Base-by-base conservation (phyloP, 2,797 vertebrate genomes). In the Meda fulgida region DNA sequence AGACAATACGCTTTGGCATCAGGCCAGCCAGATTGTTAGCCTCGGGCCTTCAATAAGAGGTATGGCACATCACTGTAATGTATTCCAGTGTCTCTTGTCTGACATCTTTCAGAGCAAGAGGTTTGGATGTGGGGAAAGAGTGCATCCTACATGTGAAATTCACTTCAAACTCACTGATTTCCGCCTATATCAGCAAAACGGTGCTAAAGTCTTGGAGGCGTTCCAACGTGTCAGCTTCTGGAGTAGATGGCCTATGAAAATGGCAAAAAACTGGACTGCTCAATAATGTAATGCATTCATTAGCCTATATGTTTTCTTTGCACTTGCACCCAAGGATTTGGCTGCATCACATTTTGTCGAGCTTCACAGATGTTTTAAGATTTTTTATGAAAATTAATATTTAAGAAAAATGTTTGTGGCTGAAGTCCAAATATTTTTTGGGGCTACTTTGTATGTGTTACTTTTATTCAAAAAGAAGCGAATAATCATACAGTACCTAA, bases 1-100 rank as follows among this genome's bases (percentile, higher is more conserved):
- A 83, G 79, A 83, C 76, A 83, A 83, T 70, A 63, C 0, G 40
- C 76, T 88, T 80, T 84, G 84, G 80, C 84, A 84, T 46, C 23
- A 73, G 60, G 76, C 81, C 77, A 80, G 70, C 29, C 48, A 67
- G 21, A 72, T 75, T 84, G 36, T 78, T 80, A 88, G 76, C 84
- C 77, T 80, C 7, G 0, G 78, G 65, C 78, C 40, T 72, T 80
- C 38, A 72, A 79, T 87, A 79, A 76, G 48, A 87, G 58, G 83
- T 48, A 75, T 43, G 34, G 60, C 10, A 77, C 55, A 72, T 84
- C 72, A 51, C 31, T 55, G 58, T 85, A 84, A 84, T 76, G 34
- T 73, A 77, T 71, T 83, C 76, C 58, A 66, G 23, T 19, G 23
- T 69, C 60, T 66, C 23, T 46, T 78, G 55, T 85, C 43, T 83